Evolutionary conservation across 2,888 invertebrate genomes (phyloP).

Genomic region (Proisotoma minuta): DNA sequence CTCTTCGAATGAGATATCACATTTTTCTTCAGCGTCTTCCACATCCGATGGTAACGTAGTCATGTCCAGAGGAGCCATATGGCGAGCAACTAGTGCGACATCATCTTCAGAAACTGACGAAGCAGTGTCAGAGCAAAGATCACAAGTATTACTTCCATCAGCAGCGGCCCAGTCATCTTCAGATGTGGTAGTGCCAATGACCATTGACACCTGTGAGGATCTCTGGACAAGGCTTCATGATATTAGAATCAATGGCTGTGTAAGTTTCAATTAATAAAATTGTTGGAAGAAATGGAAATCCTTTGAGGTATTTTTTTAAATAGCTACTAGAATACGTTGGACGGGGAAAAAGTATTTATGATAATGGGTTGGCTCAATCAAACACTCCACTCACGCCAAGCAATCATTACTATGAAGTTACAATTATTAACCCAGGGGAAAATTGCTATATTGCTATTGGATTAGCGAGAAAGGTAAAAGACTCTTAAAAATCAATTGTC

Average conservation of each 20-base stretch:
- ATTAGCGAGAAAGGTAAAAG: constrained; percentile 53
- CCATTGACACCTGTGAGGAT: constrained; percentile 55
- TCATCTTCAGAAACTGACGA: neutral
- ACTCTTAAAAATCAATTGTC: neutral
- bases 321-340: constrained; percentile 56
- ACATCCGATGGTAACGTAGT: no score
- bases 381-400: constrained; percentile 54
- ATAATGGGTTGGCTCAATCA: constrained; percentile 57
- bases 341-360: constrained; percentile 54
- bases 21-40: no score
- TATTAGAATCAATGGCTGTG: constrained; percentile 53
- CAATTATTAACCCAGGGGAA: constrained; percentile 56
- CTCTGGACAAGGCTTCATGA: constrained; percentile 55
- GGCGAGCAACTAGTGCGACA: neutral
- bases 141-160: neutral
- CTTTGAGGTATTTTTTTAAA: constrained; percentile 28
- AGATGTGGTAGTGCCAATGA: constrained; percentile 53
- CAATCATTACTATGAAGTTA: constrained; percentile 57
- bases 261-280: constrained; percentile 42
- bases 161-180: neutral
- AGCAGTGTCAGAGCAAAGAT: neutral
- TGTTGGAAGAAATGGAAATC: neutral
- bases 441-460: constrained; percentile 58
- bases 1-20: no score
- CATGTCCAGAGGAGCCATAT: no score